phyloP scores from a whole-genome alignment of 2,113 vertebrate species.

The Sprattus sprattus region DNA sequence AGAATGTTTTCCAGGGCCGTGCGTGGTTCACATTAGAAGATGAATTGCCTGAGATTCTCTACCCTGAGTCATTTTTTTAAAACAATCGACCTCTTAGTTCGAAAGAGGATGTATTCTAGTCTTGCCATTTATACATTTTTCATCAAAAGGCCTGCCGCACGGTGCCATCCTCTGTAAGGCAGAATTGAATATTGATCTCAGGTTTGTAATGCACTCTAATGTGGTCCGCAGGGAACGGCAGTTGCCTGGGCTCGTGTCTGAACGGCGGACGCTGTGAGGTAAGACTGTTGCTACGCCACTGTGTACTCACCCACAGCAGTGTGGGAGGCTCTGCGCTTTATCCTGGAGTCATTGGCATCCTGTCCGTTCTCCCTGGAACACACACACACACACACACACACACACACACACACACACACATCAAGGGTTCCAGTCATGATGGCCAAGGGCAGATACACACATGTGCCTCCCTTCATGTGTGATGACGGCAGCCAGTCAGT shows the following conservation, averaged over 20 bases:
- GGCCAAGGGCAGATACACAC: not conserved
- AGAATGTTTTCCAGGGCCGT: conserved; percentile 21
- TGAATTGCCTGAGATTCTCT: not conserved
- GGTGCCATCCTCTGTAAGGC: not conserved
- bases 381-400: not conserved
- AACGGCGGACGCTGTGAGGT: conserved; percentile 92
- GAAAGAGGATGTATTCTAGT: not conserved
- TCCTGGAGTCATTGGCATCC: not conserved
- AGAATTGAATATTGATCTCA: not conserved
- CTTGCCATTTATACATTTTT: conserved; percentile 10
- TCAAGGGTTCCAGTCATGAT: not conserved
- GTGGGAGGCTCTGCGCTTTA: not conserved
- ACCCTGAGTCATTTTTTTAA: not conserved
- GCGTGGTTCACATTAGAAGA: not conserved
- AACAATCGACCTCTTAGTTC: not conserved
- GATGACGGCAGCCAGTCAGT: not conserved
- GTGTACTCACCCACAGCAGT: not conserved
- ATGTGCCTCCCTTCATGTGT: not conserved
- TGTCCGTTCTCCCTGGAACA: not conserved
- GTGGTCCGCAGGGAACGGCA: conserved; percentile 84
- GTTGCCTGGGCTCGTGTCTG: conserved; percentile 91
- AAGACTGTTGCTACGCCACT: conserved; percentile 45
- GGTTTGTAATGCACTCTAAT: conserved; percentile 22
- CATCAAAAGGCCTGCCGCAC: not conserved
- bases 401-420: not conserved